These are phyloP conservation scores for Drosophila nigricruria DNA, from an alignment of 2,888 invertebrate genomes.

Conservation along the genomic window DNA sequence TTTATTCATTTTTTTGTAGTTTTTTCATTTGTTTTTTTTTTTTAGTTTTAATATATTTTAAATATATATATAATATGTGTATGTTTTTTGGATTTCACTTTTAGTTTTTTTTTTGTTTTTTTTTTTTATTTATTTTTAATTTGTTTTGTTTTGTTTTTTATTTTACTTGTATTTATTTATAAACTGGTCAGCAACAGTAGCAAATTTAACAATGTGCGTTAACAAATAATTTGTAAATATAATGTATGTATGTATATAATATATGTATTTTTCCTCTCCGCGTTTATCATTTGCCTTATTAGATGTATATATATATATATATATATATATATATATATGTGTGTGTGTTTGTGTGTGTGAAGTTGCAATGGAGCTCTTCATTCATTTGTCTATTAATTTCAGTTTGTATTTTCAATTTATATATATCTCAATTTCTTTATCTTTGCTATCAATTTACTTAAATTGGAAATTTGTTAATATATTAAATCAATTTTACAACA, in stretches of 20 bases:
- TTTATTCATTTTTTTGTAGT: constrained; percentile 37
- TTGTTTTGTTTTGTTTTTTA: constrained; percentile 77
- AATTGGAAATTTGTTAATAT: constrained; percentile 49
- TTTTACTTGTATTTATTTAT: constrained; percentile 72
- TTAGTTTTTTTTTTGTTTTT: constrained; percentile 71
- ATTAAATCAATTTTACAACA: constrained; percentile 80
- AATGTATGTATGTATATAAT: constrained; percentile 75
- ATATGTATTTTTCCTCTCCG: constrained; percentile 46
- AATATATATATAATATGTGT: constrained; percentile 81
- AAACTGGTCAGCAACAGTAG: constrained; percentile 86
- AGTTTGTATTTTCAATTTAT: constrained; percentile 29
- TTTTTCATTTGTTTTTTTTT: constrained; percentile 36
- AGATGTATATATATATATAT: constrained; percentile 43
- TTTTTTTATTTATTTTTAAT: constrained; percentile 79
- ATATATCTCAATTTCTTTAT: constrained; percentile 40
- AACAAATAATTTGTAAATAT: constrained; percentile 85
- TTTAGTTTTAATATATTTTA: constrained; percentile 77
- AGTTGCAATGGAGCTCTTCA: constrained; percentile 26
- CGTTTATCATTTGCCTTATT: constrained; percentile 28
- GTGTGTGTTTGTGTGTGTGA: constrained; percentile 32
- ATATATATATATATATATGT: constrained; percentile 22
- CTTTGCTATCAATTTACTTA: constrained; percentile 62
- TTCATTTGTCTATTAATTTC: constrained; percentile 43
- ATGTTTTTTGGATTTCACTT: constrained; percentile 71
- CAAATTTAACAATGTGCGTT: constrained; percentile 85